These are phyloP conservation scores for Smittia aterrima DNA, from an alignment of 2,888 invertebrate genomes.

Conservation along the genomic window DNA sequence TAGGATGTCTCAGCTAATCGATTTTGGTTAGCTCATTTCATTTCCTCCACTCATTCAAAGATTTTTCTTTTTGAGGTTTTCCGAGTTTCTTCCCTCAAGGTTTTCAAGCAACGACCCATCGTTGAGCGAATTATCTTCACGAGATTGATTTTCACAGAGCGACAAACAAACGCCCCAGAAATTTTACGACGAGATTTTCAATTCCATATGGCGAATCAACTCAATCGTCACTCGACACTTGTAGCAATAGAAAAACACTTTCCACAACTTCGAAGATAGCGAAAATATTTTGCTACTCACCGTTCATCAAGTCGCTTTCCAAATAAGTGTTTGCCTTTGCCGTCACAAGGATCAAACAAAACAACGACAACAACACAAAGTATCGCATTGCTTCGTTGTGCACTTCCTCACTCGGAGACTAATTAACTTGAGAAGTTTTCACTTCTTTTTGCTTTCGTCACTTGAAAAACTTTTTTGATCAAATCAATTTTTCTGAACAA, in stretches of 20 bases:
- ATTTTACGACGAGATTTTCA: not conserved
- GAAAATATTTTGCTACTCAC: slow-evolving; percentile 2
- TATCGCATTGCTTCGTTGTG: slow-evolving; percentile 5
- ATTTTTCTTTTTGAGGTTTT: too few species aligned
- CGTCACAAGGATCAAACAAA: slow-evolving; percentile 21
- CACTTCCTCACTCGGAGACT: not conserved
- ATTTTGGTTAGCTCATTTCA: too few species aligned
- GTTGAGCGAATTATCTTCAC: too few species aligned
- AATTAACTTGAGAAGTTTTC: not conserved
- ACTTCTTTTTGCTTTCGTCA: not conserved
- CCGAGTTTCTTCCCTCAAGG: too few species aligned
- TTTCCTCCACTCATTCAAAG: too few species aligned
- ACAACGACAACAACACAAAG: slow-evolving; percentile 17
- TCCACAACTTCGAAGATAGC: not conserved
- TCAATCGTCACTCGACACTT: not conserved
- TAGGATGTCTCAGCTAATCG: too few species aligned
- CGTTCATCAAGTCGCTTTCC: slow-evolving; percentile 30
- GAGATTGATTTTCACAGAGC: too few species aligned
- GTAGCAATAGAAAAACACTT: not conserved
- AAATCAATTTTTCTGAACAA: not conserved
- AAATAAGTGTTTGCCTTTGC: slow-evolving; percentile 29
- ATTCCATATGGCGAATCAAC: not conserved
- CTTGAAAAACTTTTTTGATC: not conserved
- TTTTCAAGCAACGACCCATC: too few species aligned
- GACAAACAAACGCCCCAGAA: not conserved